Evolutionary conservation across 2,113 vertebrate genomes (phyloP).

Genomic region (Tetrax tetrax): DNA sequence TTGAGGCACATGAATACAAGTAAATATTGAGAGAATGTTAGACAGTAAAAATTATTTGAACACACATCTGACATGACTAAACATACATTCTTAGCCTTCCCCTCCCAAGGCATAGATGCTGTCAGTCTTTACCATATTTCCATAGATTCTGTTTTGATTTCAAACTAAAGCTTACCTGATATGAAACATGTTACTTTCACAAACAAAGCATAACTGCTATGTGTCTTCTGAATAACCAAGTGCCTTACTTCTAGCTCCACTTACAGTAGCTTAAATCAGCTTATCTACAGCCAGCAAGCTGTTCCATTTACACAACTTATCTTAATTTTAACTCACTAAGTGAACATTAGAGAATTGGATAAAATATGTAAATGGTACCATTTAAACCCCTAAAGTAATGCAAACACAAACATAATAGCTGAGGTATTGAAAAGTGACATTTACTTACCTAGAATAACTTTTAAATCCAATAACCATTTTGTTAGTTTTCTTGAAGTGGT

Average conservation of each 20-base stretch:
- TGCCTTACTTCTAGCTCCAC: neutral
- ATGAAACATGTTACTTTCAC: neutral
- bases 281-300: conserved; percentile 30
- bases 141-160: neutral
- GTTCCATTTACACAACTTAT: conserved; percentile 13
- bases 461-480: conserved; percentile 23
- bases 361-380: conserved; percentile 48
- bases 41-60: neutral
- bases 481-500: neutral
- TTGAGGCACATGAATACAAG: neutral
- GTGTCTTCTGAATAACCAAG: neutral
- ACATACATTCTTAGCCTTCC: neutral
- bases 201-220: neutral
- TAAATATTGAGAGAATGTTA: neutral
- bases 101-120: neutral
- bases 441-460: conserved; percentile 36
- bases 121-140: neutral
- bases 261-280: neutral
- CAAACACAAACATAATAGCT: conserved; percentile 29
- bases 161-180: neutral
- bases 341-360: conserved; percentile 30
- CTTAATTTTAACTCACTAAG: conserved; percentile 40
- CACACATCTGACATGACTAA: neutral
- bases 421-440: conserved; percentile 48
- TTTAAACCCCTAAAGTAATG: conserved; percentile 41